phyloP scores from a whole-genome alignment of 2,797 vertebrate genomes.

The Anguilla megastoma region DNA sequence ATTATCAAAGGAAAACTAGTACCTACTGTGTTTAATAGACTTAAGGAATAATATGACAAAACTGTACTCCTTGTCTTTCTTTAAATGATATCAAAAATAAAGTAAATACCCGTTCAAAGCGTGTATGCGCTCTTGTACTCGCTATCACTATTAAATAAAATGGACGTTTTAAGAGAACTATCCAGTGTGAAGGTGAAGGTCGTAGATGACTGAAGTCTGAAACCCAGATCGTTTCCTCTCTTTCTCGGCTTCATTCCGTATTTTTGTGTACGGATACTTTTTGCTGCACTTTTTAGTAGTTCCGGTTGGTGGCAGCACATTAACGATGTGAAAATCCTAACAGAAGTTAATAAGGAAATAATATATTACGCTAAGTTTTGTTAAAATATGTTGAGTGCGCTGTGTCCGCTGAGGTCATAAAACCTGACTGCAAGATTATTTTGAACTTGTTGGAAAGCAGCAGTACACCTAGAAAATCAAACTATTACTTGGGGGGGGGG shows the following conservation, averaged over 20 bases:
- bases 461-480: background rate
- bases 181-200: background rate
- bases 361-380: background rate
- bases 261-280: background rate
- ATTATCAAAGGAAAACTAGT: background rate
- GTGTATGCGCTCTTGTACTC: background rate
- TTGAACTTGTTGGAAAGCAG: background rate
- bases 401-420: no score
- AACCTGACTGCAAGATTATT: background rate
- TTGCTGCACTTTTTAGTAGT: background rate
- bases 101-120: conserved; percentile 1
- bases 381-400: background rate
- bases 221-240: background rate
- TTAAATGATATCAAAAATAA: conserved; percentile 9
- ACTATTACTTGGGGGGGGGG: background rate
- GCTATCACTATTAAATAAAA: background rate
- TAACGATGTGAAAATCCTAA: background rate
- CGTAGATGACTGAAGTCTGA: background rate
- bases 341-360: no score
- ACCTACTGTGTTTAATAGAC: background rate
- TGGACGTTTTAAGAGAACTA: background rate
- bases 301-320: conserved; percentile 4
- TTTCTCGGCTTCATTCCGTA: background rate
- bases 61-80: background rate
- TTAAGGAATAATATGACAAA: background rate